Evolutionary conservation across 2,797 vertebrate genomes (phyloP).

Genomic region (Lagodon rhomboides): DNA sequence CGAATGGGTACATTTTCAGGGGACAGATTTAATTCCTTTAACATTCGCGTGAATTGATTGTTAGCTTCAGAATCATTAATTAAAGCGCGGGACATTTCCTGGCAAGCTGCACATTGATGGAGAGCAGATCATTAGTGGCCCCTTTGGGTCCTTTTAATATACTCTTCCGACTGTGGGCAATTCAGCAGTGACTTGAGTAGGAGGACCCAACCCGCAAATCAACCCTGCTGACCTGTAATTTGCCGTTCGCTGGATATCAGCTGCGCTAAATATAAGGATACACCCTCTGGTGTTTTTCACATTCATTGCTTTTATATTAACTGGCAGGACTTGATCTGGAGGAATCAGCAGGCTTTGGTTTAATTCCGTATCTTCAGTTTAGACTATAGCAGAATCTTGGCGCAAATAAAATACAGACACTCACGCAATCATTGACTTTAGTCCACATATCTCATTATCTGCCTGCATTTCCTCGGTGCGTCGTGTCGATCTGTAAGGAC

Average conservation of each 20-base stretch:
- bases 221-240: slow-evolving; percentile 83
- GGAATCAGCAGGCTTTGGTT: background rate
- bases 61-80: slow-evolving; percentile 82
- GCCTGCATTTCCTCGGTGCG: slow-evolving; percentile 30
- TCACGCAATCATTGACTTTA: slow-evolving; percentile 29
- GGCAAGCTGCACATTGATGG: slow-evolving; percentile 80
- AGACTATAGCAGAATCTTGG: background rate
- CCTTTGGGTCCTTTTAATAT: slow-evolving; percentile 84
- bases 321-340: background rate
- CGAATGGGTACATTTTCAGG: slow-evolving; percentile 79
- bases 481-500: slow-evolving; percentile 51
- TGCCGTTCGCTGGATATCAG: slow-evolving; percentile 72
- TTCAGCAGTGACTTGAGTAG: slow-evolving; percentile 75
- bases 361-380: background rate
- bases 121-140: slow-evolving; percentile 83
- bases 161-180: slow-evolving; percentile 76
- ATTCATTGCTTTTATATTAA: slow-evolving; percentile 58
- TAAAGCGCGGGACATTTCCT: slow-evolving; percentile 82
- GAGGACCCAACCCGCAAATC: slow-evolving; percentile 79
- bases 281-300: slow-evolving; percentile 53
- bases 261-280: slow-evolving; percentile 68
- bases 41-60: slow-evolving; percentile 82
- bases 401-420: slow-evolving; percentile 2
- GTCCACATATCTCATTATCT: slow-evolving; percentile 56
- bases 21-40: slow-evolving; percentile 81